phyloP scores from a whole-genome alignment of 2,113 vertebrate genomes.

The Accipiter cooperii region DNA sequence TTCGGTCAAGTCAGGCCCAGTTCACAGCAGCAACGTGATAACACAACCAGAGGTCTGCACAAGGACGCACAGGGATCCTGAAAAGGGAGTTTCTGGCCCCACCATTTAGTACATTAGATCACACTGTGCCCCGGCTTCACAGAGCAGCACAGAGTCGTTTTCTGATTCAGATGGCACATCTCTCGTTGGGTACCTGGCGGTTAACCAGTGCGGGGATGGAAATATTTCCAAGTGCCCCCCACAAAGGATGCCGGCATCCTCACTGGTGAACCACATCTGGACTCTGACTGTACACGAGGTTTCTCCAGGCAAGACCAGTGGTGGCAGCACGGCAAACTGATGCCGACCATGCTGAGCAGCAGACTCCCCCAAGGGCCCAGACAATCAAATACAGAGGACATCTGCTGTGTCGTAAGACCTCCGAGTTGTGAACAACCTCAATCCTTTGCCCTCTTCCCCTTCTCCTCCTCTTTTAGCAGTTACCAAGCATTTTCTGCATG shows the following conservation, averaged over 20 bases:
- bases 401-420: not conserved
- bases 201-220: not conserved
- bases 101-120: not conserved
- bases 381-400: not conserved
- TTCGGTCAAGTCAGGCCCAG: not conserved
- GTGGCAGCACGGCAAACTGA: not conserved
- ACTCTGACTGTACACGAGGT: accelerated
- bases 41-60: not conserved
- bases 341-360: not conserved
- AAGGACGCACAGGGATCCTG: not conserved
- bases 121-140: not conserved
- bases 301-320: not conserved
- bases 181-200: not conserved
- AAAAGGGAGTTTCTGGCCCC: not conserved
- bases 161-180: not conserved
- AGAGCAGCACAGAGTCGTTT: not conserved
- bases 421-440: not conserved
- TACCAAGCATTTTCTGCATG: not conserved
- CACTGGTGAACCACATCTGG: not conserved
- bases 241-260: accelerated
- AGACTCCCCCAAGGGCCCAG: not conserved
- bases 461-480: not conserved
- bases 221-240: not conserved
- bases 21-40: not conserved
- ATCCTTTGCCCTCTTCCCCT: not conserved